Base-by-base conservation (phyloP, 64 coral and sea anemone species). In the Anthopleura sola region DNA sequence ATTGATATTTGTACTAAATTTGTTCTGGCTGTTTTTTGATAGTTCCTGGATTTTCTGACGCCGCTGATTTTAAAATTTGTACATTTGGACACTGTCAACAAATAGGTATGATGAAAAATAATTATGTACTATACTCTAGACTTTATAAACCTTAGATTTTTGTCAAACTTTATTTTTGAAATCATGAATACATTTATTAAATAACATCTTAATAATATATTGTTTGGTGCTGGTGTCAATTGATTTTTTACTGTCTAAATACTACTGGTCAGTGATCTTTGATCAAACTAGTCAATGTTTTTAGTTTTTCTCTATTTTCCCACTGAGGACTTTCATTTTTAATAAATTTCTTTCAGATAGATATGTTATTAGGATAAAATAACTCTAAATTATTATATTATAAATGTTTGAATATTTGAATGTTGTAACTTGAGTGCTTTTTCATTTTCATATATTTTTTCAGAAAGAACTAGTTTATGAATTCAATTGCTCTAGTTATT, bases 11-110 rank as follows among this genome's bases (percentile, higher is more conserved):
- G 19, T 23, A 37, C 55, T 49, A 46, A 40, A 29, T 87, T 74
- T 21, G 46, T 19, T 36, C 37, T 56, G 78, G 58, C 49, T 56
- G 78, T 83, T 92, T 76, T 3, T 85, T 92, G 83, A 57, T 50
- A 96, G 94, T 96, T 87, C 87, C 90, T 26, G 88, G 83, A 51
- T 83, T 96, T 83, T 96, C 94, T 33, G 90, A 92, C 62, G 81
- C 90, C 11, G 78, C 84, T 48, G 94, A 96, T 29, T 96, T 78
- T 78, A 88, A 86, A 29, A 78, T 88, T 3, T 96, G 94, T 92
- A 96, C 84, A 24, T 92, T 88, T 81, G 94, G 90, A 64, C 92
- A 90, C 53, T 96, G 94, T 71, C 90, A 96, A 69, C 80, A 89
- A 78, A 92, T 96, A 71, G 94, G 94, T 96, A 92, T 68, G 16